Evolutionary conservation across 2,797 vertebrate species (phyloP), one percentile per base, ranked within the genome.

Genomic region (Dallia pectoralis): DNA sequence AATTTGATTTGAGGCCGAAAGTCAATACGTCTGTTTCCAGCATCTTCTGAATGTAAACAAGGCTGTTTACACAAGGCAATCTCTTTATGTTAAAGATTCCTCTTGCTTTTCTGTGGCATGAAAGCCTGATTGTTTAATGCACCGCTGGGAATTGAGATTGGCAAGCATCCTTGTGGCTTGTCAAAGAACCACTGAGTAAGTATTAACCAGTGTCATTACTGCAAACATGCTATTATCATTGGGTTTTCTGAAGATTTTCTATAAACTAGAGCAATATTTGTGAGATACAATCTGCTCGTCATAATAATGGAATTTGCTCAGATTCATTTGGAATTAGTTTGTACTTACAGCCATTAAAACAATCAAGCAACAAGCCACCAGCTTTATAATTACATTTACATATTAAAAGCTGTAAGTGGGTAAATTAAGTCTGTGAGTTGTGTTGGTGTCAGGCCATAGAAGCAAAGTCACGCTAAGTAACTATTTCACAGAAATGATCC

Each of bases 401-500:
- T 44, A 44, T 11, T 14, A 44, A 12, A 44, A 44, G 40, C 40
- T 44, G 27, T 63, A 7, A 19, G 30, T 63, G 29, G 15, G 29
- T 4, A 63, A 9, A 16, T 30, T 29, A 18, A 63, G 16, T 29
- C 61, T 18, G 6, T 30, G 27, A 16, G 29, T 18, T 30, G 22
- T 14, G 14, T 18, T 48, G 0, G 11, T 63, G 70, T 64, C 18
- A 64, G 15, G 47, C 25, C 8, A 32, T 22, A 64, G 12, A 16
- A 19, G 29, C 12, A 62, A 12, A 30, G 25, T 29, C 29, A 63
- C 19, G 61, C 61, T 63, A 63, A 66, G 12, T 16, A 40, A 40
- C 5, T 16, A 72, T 49, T 27, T 68, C 74, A 69, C 18, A 9
- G 25, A 5, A 83, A 71, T 33, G 56, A 72, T 71, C 15, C 2